Conservation (phyloP, 1,140 invertebrate species). For the Leptopilina clavipes region DNA sequence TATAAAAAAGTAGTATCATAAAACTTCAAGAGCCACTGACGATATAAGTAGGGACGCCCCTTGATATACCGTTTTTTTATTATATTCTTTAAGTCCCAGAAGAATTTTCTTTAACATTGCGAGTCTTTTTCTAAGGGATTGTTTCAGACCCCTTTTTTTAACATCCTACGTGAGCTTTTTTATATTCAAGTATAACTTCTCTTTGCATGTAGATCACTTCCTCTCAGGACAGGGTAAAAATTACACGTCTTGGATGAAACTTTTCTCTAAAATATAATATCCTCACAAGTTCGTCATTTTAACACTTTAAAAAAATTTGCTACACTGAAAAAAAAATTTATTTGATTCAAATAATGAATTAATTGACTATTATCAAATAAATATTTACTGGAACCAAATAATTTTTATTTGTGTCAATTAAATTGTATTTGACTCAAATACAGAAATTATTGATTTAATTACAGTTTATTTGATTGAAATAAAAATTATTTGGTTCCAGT, state of each 20-base stretch:
- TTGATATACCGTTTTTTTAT: not conserved
- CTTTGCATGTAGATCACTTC: constrained; percentile 1
- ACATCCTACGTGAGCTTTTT: constrained; percentile 13
- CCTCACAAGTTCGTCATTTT: too few species aligned
- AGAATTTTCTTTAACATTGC: constrained; percentile 6
- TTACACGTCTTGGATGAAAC: not conserved
- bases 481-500: too few species aligned
- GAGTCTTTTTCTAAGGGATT: not conserved
- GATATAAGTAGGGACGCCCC: not conserved
- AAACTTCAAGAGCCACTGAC: constrained; percentile 18
- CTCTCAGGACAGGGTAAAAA: not conserved
- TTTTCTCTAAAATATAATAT: not conserved
- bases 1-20: constrained; percentile 4
- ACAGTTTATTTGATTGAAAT: too few species aligned
- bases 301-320: too few species aligned
- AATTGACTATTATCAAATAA: too few species aligned
- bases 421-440: too few species aligned
- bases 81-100: constrained; percentile 17
- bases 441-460: too few species aligned
- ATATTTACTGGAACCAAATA: too few species aligned
- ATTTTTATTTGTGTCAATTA: too few species aligned
- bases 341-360: too few species aligned
- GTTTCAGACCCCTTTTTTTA: not conserved
- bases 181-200: constrained; percentile 6
- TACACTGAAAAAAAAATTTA: too few species aligned